Conservation (phyloP, 2,888 invertebrate species). For the Cephus rjabovi region DNA sequence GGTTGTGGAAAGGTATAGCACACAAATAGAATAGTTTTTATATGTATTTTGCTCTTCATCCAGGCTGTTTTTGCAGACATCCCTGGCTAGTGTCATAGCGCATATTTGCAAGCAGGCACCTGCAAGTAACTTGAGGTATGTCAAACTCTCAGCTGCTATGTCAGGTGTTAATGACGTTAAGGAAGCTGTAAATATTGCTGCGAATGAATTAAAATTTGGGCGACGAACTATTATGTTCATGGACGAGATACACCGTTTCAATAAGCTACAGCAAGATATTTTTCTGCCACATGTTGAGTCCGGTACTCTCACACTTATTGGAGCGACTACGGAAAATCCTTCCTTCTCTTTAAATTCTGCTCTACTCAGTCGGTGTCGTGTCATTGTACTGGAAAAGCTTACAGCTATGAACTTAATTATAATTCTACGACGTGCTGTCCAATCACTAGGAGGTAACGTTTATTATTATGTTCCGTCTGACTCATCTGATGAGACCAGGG, state of each 20-base stretch:
- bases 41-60: neutral
- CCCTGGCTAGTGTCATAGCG: conserved; percentile 79
- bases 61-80: conserved; percentile 71
- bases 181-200: conserved; percentile 77
- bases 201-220: conserved; percentile 78
- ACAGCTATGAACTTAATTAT: conserved; percentile 70
- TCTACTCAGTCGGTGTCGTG: conserved; percentile 81
- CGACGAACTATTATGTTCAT: conserved; percentile 82
- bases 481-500: neutral
- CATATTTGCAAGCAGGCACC: conserved; percentile 74
- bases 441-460: conserved; percentile 57
- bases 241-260: conserved; percentile 90
- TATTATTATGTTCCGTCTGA: conserved; percentile 1
- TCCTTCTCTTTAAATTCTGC: conserved; percentile 86
- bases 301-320: conserved; percentile 81
- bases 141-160: conserved; percentile 81
- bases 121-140: conserved; percentile 72
- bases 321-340: conserved; percentile 91
- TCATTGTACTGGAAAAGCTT: conserved; percentile 81
- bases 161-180: conserved; percentile 83
- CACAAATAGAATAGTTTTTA: neutral
- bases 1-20: conserved; percentile 82
- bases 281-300: conserved; percentile 85
- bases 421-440: conserved; percentile 74
- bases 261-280: conserved; percentile 85